These are phyloP conservation scores for Bacillus rossius DNA, from an alignment of 1,140 invertebrate genomes.

Conservation along the genomic window DNA sequence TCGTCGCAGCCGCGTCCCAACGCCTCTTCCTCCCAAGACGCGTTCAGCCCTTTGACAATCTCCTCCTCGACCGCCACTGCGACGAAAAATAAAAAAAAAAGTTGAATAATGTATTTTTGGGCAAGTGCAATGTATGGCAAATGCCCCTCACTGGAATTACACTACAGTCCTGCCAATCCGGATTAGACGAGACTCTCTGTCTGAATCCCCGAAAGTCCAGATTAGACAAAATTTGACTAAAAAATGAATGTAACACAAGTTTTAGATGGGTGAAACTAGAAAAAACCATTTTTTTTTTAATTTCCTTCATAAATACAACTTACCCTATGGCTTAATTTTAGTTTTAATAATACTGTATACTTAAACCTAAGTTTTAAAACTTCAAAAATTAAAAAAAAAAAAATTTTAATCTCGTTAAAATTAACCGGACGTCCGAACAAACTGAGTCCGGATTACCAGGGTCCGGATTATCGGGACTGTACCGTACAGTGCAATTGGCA, in stretches of 20 bases:
- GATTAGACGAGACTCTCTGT: constrained; percentile 18
- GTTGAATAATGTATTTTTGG: constrained; percentile 32
- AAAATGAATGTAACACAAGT: constrained; percentile 9
- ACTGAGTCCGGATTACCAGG: too few relatives aligned
- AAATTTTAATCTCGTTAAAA: too few relatives aligned
- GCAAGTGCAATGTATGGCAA: constrained; percentile 40
- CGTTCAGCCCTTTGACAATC: constrained; percentile 37
- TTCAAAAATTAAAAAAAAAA: too few relatives aligned
- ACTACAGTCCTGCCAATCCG: too few relatives aligned
- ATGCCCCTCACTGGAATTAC: too few relatives aligned
- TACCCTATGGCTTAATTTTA: not conserved
- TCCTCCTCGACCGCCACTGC: constrained; percentile 38
- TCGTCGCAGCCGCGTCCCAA: constrained; percentile 25
- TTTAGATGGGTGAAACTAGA: too few relatives aligned
- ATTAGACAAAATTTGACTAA: constrained; percentile 5
- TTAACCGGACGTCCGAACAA: too few relatives aligned
- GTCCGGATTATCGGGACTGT: too few relatives aligned
- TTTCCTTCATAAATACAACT: not conserved
- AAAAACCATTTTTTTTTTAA: not conserved
- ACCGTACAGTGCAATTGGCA: too few relatives aligned
- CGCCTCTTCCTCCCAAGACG: constrained; percentile 33
- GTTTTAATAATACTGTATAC: too few relatives aligned
- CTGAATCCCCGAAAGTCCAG: not conserved
- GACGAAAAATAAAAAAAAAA: too few relatives aligned
- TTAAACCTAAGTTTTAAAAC: not conserved